Base-by-base conservation (phyloP, 2,888 invertebrate genomes). In the Gryllus longicercus region DNA sequence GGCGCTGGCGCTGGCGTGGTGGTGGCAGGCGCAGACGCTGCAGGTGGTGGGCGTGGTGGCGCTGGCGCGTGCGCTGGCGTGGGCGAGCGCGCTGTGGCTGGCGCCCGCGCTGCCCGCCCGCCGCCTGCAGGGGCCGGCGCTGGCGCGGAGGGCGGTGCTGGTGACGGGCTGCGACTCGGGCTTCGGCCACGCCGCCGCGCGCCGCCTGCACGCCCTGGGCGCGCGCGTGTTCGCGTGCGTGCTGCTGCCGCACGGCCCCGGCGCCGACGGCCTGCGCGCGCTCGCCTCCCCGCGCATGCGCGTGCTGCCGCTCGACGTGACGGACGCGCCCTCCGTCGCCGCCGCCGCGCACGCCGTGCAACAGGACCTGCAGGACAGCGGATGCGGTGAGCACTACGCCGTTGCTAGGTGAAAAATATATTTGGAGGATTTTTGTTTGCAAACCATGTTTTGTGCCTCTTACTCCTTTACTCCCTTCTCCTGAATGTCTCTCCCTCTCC, bases 231-330 rank as follows among this genome's bases (percentile, higher is more conserved):
- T 74, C 38, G 78, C 78, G 3, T n/a, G 78, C 21, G 50, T 50
- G 50, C 78, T 78, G 25, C 8, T 38, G 18, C 63, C 51, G 12
- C 14, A 51, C 10, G 74, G 78, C 14, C 3, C 51, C 21, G 78
- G 78, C 14, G 78, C 78, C 5, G 21, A 25, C 18, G 1, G 12
- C 23, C 74, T 78, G 38, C 38, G 49, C 16, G 11, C 16, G 51
- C 23, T 74, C 18, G 12, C 25, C 74, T 78, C 74, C 12, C 23
- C 78, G 10, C 63, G 78, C 21, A 11, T 78, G 74, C 51, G 21
- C 25, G 74, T 78, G 38, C 23, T 78, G 18, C 78, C 78, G 11
- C 74, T 51, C 25, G 78, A 78, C 25, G 78, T 78, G 11, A 74
- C 78, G 10, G 51, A 38, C 16, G 78, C 51, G 2, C 25, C 4